Base-by-base conservation (phyloP, 2,113 vertebrate genomes). In the Tetraodon nigroviridis region DNA sequence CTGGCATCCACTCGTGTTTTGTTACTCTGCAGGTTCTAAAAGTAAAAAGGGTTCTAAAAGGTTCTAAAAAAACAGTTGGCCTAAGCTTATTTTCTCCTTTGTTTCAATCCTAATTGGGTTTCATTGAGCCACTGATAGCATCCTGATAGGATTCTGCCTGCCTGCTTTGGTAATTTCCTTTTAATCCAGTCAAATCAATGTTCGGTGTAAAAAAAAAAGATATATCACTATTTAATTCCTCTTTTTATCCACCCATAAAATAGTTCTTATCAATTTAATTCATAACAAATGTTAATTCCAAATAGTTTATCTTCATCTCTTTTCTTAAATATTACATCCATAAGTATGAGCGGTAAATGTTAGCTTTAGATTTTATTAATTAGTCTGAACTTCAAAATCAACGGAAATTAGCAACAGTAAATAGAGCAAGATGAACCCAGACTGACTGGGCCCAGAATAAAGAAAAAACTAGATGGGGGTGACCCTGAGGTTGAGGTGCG, bases 101-200 rank as follows among this genome's bases (percentile, higher is more conserved):
- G 4, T 71, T 75, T 80, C 67, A 69, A 71, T 77, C 55, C 69
- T 84, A 79, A 87, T 76, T 81, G 78, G 72, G 75, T 80, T 55
- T 77, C 63, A 79, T 76, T 44, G n/a, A 79, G 82, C 64, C 53
- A 49, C 67, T 81, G 85, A 87, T 86, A 82, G 75, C 71, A 80
- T 78, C 72, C 45, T 79, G 85, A 83, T 86, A 78, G 59, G 57
- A 66, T 49, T 42, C 10, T 52, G 32, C 62, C 68, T 82, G 67
- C 80, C 79, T 80, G 62, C 74, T 70, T 61, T 55, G 69, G 42
- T 78, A 74, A 77, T 84, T 79, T 76, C 19, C 76, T 60, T 71
- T 57, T 58, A 66, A 81, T 83, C 78, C 73, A 76, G 78, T 84
- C 76, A 67, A 75, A 85, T 76, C 65, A 82, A 78, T 72, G 42